Percentiles rank a stretch among this genome's conserved stretches.
Conservation (phyloP, 2,797 vertebrate genomes). For the Myoxocephalus aenaeus region DNA sequence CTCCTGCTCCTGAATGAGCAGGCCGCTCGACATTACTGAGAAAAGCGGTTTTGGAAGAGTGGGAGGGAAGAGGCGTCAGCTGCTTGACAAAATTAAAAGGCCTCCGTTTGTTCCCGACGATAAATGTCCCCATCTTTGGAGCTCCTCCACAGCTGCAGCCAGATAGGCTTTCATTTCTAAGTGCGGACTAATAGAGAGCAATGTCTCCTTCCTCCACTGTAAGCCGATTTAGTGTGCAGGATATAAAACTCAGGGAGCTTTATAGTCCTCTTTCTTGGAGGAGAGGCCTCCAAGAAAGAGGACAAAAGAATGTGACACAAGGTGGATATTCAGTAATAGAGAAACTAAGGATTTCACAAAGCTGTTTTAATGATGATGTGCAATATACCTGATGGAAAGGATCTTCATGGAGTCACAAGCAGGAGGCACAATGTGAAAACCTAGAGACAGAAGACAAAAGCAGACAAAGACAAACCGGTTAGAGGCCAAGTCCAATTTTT, state of each 20-base stretch:
- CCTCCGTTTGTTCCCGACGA: slow-evolving; percentile 77
- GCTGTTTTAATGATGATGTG: slow-evolving; percentile 19
- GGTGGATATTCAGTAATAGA: slow-evolving; percentile 12
- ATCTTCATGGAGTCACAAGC: slow-evolving; percentile 18
- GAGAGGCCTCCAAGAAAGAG: slow-evolving; percentile 8
- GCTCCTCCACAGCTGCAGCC: slow-evolving; percentile 78
- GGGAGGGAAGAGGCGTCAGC: slow-evolving; percentile 77
- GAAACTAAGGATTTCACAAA: slow-evolving; percentile 9
- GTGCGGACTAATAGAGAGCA: slow-evolving; percentile 61
- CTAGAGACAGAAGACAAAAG: slow-evolving; percentile 45
- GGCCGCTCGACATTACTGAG: slow-evolving; percentile 67
- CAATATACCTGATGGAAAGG: slow-evolving; percentile 52
- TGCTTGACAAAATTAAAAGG: slow-evolving; percentile 80
- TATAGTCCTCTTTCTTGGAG: slow-evolving; percentile 36
- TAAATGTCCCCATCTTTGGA: slow-evolving; percentile 73
- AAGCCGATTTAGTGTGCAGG: slow-evolving; percentile 64
- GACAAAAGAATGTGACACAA: slow-evolving; percentile 40
- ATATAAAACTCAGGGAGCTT: slow-evolving; percentile 60
- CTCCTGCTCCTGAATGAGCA: slow-evolving; percentile 52
- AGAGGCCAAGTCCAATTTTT: not conserved
- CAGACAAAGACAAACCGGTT: slow-evolving; percentile 1
- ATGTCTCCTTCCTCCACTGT: slow-evolving; percentile 67
- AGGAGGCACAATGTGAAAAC: slow-evolving; percentile 3
- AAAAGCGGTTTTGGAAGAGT: slow-evolving; percentile 72
- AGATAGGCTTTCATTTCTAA: slow-evolving; percentile 71